Conservation (phyloP, 2,797 vertebrate species). For the Thripadectes ignobilis region DNA sequence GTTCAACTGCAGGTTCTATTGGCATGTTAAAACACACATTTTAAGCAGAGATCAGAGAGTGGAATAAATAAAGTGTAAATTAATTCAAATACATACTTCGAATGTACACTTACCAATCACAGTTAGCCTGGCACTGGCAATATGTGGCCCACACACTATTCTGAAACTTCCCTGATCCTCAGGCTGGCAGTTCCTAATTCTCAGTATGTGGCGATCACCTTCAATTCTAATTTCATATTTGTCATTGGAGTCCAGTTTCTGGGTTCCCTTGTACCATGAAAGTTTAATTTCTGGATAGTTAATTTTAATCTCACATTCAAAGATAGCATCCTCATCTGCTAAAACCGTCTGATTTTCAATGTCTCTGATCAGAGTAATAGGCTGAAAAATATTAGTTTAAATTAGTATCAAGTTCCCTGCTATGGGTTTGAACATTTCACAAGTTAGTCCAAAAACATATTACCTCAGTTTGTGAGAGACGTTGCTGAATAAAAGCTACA, state of each 20-base stretch:
- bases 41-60: background rate
- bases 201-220: conserved; percentile 87
- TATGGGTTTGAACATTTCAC: background rate
- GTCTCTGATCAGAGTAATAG: conserved; percentile 90
- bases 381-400: conserved; percentile 79
- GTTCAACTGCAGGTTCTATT: conserved; percentile 90
- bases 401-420: conserved; percentile 5
- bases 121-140: conserved; percentile 93
- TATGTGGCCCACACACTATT: conserved; percentile 96
- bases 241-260: conserved; percentile 88
- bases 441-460: background rate
- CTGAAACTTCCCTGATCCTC: conserved; percentile 95
- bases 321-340: conserved; percentile 85
- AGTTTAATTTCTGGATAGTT: conserved; percentile 99
- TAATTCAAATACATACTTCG: background rate
- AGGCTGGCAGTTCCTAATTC: conserved; percentile 86
- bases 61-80: background rate
- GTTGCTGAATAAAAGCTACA: conserved; percentile 95
- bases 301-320: conserved; percentile 96
- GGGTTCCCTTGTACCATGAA: conserved; percentile 98
- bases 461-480: conserved; percentile 96
- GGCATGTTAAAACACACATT: conserved; percentile 49
- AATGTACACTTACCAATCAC: conserved; percentile 86
- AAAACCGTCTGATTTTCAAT: conserved; percentile 88
- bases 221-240: conserved; percentile 91